These are phyloP conservation scores for Plagodis pulveraria DNA, from an alignment of 2,888 invertebrate genomes.

Conservation along the genomic window DNA sequence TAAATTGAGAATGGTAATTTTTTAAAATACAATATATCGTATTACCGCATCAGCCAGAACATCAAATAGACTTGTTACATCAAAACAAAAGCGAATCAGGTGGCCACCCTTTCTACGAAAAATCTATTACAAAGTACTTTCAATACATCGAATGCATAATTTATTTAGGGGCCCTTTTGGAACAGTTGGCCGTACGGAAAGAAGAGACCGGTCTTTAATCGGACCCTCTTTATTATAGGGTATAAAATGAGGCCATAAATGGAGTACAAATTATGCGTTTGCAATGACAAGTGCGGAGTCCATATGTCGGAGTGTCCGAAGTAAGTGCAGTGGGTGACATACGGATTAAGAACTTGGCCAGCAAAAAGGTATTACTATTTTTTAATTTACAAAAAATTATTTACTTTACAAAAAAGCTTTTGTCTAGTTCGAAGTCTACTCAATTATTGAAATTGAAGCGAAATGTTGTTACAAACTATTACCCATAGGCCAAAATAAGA, in stretches of 20 bases:
- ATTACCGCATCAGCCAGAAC: conserved; percentile 22
- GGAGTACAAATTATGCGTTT: conserved; percentile 79
- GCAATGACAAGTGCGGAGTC: conserved; percentile 75
- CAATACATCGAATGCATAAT: conserved; percentile 81
- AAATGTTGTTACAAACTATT: too few species aligned
- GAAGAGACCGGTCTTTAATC: conserved; percentile 78
- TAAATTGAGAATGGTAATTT: too few species aligned
- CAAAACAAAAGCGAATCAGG: conserved; percentile 62
- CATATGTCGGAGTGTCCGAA: conserved; percentile 81
- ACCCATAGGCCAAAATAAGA: too few species aligned
- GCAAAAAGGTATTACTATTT: neutral
- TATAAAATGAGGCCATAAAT: conserved; percentile 70
- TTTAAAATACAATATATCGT: conserved; percentile 9
- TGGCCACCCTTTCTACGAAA: conserved; percentile 61
- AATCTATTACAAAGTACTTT: conserved; percentile 74
- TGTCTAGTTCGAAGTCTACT: too few species aligned
- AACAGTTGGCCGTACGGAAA: conserved; percentile 78
- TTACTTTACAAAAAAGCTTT: too few species aligned
- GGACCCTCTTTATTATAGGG: conserved; percentile 73
- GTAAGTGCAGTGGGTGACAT: conserved; percentile 59
- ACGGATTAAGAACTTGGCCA: conserved; percentile 19
- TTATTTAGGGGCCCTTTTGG: conserved; percentile 62
- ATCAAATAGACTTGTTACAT: conserved; percentile 38
- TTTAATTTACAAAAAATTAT: too few species aligned
- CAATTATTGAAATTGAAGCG: too few species aligned